Percentiles rank a stretch among this genome's conserved stretches.
Evolutionary conservation across 2,888 invertebrate species (phyloP).

Genomic region (Stenchaetothrips biformis): DNA sequence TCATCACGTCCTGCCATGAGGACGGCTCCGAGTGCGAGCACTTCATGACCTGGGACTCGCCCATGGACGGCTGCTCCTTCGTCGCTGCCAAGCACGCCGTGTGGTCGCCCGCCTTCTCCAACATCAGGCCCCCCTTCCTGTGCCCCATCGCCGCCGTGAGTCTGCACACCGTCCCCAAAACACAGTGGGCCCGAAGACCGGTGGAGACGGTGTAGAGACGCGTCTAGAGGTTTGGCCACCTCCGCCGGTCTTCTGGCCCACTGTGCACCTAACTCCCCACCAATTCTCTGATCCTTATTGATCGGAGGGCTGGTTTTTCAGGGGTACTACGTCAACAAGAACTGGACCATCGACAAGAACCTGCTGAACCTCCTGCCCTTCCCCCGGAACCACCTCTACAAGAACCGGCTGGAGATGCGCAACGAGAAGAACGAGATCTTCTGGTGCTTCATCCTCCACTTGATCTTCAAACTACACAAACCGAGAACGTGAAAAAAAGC

Average conservation of each 20-base stretch:
- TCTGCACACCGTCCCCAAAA: no score
- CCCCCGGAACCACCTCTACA: not conserved
- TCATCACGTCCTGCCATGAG: not conserved
- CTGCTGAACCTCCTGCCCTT: not conserved
- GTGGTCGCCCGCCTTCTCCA: not conserved
- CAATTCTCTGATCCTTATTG: not conserved
- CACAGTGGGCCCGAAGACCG: no score
- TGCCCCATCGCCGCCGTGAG: not conserved
- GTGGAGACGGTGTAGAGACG: no score
- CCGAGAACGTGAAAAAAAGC: no score
- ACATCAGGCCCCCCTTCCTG: not conserved
- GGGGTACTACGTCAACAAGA: not conserved
- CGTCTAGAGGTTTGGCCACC: not conserved
- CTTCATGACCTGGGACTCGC: slow-evolving; percentile 15
- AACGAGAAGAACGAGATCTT: not conserved
- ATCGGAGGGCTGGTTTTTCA: not conserved
- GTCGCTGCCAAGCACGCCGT: not conserved
- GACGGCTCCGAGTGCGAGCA: slow-evolving; percentile 11
- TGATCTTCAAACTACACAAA: not conserved
- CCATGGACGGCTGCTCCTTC: slow-evolving; percentile 2
- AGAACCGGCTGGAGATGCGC: not conserved
- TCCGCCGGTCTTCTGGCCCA: not conserved
- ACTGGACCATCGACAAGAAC: slow-evolving; percentile 8
- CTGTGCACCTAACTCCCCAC: no score
- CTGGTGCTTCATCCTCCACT: not conserved